Conservation (phyloP, 2,797 vertebrate species). For the Halcyon leucocephala region DNA sequence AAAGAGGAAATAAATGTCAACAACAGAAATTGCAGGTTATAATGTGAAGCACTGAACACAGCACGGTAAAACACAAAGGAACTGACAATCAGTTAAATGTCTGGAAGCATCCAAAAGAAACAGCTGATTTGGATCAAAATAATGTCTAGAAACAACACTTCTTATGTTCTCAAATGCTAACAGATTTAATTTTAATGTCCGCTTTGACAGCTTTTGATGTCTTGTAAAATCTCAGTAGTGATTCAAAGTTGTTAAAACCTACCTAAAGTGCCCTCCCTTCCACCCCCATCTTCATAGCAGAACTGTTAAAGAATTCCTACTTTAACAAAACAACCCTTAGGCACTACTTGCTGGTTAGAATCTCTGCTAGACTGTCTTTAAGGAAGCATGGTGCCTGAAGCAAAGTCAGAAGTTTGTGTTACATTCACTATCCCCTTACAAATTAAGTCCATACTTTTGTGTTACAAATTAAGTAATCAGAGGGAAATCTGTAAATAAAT, state of each 20-base stretch:
- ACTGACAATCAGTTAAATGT: background rate
- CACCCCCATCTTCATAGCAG: background rate
- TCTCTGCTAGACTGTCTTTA: background rate
- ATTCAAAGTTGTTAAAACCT: background rate
- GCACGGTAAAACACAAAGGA: background rate
- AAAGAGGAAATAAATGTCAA: background rate
- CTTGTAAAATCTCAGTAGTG: background rate
- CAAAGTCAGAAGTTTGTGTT: background rate
- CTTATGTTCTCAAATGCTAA: background rate
- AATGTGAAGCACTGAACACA: background rate
- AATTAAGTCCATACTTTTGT: background rate
- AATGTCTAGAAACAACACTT: slow-evolving; percentile 2
- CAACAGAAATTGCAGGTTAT: background rate
- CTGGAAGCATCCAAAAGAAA: background rate
- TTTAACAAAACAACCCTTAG: background rate
- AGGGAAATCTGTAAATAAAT: background rate
- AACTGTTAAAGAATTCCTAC: background rate
- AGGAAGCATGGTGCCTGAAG: background rate
- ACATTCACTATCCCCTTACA: background rate
- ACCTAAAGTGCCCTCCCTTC: background rate
- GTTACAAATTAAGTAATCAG: background rate
- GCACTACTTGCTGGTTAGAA: background rate
- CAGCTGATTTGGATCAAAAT: slow-evolving; percentile 40
- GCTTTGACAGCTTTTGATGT: background rate
- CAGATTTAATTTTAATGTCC: background rate